Evolutionary conservation across 2,113 vertebrate genomes (phyloP).

Genomic region (Mustelus asterias): DNA sequence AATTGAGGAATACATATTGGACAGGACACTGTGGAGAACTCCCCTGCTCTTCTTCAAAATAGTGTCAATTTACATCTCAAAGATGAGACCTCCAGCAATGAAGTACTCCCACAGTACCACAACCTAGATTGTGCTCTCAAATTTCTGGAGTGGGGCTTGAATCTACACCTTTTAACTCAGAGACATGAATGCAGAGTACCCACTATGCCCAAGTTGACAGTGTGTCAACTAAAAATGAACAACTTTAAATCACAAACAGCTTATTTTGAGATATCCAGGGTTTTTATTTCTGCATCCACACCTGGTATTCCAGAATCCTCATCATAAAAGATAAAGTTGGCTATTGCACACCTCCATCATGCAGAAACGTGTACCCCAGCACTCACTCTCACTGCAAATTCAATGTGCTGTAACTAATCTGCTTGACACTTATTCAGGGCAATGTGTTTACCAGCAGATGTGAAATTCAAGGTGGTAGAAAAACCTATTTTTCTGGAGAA

Average conservation of each 20-base stretch:
- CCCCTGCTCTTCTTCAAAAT: not conserved
- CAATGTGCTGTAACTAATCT: conserved; percentile 12
- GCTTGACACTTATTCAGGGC: conserved; percentile 1
- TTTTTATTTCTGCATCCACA: not conserved
- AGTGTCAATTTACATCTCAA: not conserved
- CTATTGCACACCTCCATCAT: not conserved
- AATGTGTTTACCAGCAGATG: not conserved
- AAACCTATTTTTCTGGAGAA: conserved; percentile 22
- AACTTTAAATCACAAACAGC: not conserved
- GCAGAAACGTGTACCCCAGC: not conserved
- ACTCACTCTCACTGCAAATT: not conserved
- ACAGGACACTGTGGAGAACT: not conserved
- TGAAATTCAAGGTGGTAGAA: not conserved
- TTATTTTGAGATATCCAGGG: not conserved
- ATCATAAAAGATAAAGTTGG: not conserved
- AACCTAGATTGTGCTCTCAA: not conserved
- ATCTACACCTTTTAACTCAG: not conserved
- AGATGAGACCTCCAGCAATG: not conserved
- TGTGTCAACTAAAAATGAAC: not conserved
- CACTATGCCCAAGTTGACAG: not conserved
- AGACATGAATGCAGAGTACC: not conserved
- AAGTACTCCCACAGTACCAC: not conserved
- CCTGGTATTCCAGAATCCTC: not conserved
- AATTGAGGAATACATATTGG: not conserved
- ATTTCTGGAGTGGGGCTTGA: not conserved